Evolutionary conservation across 2,888 invertebrate genomes (phyloP), one percentile per base, ranked within the genome.

Genomic region (Parthenolecanium corni): DNA sequence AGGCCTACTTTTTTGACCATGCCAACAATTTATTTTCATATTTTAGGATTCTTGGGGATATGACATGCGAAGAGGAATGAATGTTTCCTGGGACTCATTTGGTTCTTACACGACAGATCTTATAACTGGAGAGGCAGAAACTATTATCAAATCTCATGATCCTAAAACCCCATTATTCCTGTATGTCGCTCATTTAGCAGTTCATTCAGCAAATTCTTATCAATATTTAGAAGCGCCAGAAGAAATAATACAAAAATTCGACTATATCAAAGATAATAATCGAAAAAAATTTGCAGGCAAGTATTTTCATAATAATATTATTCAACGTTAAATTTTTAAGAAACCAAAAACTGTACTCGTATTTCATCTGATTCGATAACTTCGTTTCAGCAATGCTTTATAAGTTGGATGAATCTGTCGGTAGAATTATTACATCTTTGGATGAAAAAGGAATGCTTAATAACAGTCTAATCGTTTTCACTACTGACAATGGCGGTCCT

Each of bases 401-500:
- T 1, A 87, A 89, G 70, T 75, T 97, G 72, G 96, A 97, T 73
- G 84, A 87, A 67, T 92, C 93, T 0, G 84, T 97, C 1, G 93
- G 92, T 0, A 75, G 77, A 31, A 84, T 96, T 21, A 82, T 93
- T 0, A 73, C 79, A 20, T 82, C 86, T 14, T 73, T 97, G 65
- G 77, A 81, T 24, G 72, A 75, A 1, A 77, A 75, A 38, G 79
- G 80, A 0, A 81, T 94, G 77, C 77, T 94, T 64, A 76, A 85
- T 46, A 82, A 95, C 73, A 84, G 88, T 1, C 79, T 97, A 4
- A 80, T 97, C 9, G 75, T 93, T 18, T 95, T 97, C 74, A 85
- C 88, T 21, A 88, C 91, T 1, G 96, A 95, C 74, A 95, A 95
- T 72, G 92, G 93, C 0, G 90, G 90, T 0, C 82, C 92, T 0